Evolutionary conservation across 2,113 vertebrate genomes (phyloP).

Genomic region (Muscicapa adusta): DNA sequence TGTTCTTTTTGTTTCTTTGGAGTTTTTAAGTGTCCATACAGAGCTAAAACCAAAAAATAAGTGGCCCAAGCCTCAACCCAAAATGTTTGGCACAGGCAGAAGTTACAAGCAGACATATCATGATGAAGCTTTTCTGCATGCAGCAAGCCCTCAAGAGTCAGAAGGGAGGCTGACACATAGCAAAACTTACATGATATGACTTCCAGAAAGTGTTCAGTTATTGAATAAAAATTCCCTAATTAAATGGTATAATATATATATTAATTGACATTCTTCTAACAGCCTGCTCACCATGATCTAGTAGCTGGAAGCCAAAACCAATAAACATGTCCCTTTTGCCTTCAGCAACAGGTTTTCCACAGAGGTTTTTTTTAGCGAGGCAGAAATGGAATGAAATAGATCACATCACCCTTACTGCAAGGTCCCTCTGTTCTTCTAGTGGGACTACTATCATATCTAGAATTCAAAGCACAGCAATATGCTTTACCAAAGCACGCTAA

Average conservation of each 20-base stretch:
- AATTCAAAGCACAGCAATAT: neutral
- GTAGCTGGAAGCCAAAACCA: neutral
- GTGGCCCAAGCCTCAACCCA: neutral
- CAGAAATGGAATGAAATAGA: neutral
- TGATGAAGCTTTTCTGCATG: neutral
- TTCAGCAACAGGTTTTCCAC: neutral
- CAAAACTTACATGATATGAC: neutral
- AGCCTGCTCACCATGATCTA: neutral
- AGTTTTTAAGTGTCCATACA: neutral
- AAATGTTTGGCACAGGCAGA: neutral
- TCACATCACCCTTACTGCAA: neutral
- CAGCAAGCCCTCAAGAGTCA: neutral
- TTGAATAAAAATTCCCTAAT: neutral
- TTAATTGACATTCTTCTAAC: neutral
- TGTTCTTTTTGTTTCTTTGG: neutral
- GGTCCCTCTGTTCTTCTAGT: neutral
- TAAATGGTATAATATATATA: neutral
- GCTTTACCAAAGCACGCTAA: neutral
- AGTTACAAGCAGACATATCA: neutral
- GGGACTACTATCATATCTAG: neutral
- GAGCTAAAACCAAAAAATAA: neutral
- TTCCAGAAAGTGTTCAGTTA: neutral
- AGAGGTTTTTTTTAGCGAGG: neutral
- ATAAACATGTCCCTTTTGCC: neutral
- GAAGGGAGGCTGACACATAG: neutral